Evolutionary conservation across 2,113 vertebrate genomes (phyloP).

Genomic region (Tychaedon coryphoeus): DNA sequence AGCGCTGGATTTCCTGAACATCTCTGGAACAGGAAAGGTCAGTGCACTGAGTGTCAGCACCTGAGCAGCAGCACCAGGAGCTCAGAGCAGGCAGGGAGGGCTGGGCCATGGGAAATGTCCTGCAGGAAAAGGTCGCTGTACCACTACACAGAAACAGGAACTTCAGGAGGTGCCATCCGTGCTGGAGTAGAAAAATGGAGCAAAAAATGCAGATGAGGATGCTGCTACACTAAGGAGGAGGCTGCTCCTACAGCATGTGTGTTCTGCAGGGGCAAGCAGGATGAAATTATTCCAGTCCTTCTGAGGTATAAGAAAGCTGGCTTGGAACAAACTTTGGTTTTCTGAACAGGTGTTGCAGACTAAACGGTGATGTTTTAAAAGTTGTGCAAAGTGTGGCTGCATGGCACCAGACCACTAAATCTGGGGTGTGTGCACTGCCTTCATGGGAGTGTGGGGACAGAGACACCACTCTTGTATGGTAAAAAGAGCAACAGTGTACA

Average conservation of each 20-base stretch:
- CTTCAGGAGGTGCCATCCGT: not conserved
- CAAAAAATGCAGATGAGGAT: not conserved
- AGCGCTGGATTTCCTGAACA: not conserved
- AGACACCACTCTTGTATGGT: not conserved
- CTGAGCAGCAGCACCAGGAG: not conserved
- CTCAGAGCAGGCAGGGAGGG: not conserved
- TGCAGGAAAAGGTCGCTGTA: not conserved
- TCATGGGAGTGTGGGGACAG: not conserved
- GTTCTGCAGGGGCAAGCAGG: not conserved
- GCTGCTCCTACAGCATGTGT: rapidly evolving
- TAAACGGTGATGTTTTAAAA: not conserved
- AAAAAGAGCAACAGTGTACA: not conserved
- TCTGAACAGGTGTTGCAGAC: not conserved
- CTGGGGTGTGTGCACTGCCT: not conserved
- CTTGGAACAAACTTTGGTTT: not conserved
- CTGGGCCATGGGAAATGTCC: not conserved
- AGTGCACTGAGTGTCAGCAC: not conserved
- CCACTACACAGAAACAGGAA: not conserved
- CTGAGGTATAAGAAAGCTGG: not conserved
- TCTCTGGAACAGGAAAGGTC: constrained; percentile 17
- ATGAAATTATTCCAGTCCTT: not conserved
- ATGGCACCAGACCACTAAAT: not conserved
- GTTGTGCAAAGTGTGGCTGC: rapidly evolving
- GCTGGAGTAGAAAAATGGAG: not conserved
- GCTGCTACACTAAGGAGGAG: not conserved